Evolutionary conservation across 2,888 invertebrate genomes (phyloP).

Genomic region (Euspilapteryx auroguttella): DNA sequence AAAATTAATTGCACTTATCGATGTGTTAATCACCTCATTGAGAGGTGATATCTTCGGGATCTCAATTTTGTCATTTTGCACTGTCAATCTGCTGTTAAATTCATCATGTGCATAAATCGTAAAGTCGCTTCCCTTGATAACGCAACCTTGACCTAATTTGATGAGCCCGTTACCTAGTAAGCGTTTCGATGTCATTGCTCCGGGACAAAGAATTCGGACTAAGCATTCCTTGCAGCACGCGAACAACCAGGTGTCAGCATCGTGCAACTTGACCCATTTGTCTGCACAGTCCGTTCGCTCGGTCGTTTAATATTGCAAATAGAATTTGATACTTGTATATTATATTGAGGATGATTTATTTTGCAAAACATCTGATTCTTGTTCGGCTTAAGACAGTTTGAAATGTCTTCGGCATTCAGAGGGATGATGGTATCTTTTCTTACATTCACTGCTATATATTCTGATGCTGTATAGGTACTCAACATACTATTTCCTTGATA

Average conservation of each 20-base stretch:
- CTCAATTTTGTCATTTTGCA: not conserved
- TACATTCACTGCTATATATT: not conserved
- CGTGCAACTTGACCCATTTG: not conserved
- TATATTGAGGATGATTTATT: not conserved
- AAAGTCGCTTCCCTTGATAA: not conserved
- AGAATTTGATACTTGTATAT: not conserved
- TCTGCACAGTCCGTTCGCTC: not conserved
- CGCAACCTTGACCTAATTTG: not conserved
- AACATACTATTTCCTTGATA: not conserved
- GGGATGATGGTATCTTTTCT: not conserved
- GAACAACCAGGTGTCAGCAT: not conserved
- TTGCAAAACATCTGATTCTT: no score
- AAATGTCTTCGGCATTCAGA: not conserved
- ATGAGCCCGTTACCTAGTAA: not conserved
- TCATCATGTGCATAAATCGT: not conserved
- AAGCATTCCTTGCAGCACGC: not conserved
- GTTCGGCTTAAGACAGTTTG: not conserved
- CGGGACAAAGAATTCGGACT: not conserved
- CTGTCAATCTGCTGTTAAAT: not conserved
- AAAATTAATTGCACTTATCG: not conserved
- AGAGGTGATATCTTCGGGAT: not conserved
- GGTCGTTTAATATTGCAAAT: not conserved
- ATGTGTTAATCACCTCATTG: not conserved
- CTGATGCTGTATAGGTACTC: not conserved
- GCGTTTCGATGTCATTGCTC: not conserved